These are phyloP conservation scores for Petaurus breviceps DNA, from an alignment of 2,113 vertebrate genomes.

Conservation along the genomic window DNA sequence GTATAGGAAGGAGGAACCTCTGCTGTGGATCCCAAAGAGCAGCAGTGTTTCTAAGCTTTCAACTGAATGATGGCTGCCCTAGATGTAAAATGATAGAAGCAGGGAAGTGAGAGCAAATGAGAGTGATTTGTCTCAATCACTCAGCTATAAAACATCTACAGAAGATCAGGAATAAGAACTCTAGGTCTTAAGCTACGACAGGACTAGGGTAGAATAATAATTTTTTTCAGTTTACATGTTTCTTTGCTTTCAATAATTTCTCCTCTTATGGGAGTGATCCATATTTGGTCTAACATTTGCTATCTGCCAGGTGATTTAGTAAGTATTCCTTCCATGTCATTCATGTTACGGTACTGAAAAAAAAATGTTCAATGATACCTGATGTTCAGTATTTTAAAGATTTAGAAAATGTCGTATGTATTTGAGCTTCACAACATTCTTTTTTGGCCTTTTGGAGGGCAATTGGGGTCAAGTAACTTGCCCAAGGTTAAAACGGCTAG, in stretches of 20 bases:
- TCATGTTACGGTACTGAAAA: not conserved
- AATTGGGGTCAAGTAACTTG: too few relatives aligned
- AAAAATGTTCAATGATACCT: not conserved
- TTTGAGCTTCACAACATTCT: not conserved
- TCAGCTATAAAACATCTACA: not conserved
- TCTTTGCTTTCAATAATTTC: not conserved
- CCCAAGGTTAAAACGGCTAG: too few relatives aligned
- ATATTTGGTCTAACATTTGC: not conserved
- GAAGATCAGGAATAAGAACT: not conserved
- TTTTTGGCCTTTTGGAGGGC: too few relatives aligned
- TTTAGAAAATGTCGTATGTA: not conserved
- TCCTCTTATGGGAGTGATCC: not conserved
- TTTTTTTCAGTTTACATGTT: not conserved
- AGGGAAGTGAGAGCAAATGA: not conserved
- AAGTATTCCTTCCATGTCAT: not conserved
- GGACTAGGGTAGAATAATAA: not conserved
- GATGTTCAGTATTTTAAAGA: not conserved
- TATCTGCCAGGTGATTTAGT: not conserved
- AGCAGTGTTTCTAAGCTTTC: not conserved
- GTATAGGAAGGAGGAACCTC: not conserved
- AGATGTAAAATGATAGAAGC: not conserved
- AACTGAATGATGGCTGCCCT: not conserved
- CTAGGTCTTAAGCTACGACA: not conserved
- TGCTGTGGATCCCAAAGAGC: not conserved
- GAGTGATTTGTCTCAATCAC: not conserved